Evolutionary conservation across 2,888 invertebrate genomes (phyloP), one percentile per base, ranked within the genome.

Genomic region (Lithophane semibrunnea): DNA sequence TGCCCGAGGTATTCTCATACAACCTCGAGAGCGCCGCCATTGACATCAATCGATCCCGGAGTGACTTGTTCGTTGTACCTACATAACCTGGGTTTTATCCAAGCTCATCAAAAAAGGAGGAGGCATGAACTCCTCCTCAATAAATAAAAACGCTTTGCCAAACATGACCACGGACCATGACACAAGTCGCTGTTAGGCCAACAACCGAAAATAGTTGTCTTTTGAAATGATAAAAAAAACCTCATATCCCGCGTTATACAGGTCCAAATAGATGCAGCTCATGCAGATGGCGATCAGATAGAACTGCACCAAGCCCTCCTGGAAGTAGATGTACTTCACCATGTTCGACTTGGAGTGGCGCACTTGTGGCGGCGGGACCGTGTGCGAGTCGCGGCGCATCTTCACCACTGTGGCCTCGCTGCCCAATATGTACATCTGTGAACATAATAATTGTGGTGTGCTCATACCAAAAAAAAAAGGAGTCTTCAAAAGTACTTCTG

Each of bases 231-330:
- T 56, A 10, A 12, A 29, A 21, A 18, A 9, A 44, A 89, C 88
- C 85, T 89, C 92, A 76, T 93, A 95, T 1, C 95, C 95, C 0
- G 94, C 94, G 65, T 95, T 96, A 77, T 94, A 95, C 2, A 94
- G 81, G 76, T 95, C 95, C 1, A 87, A 79, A 73, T 92, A 94
- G 5, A 95, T 87, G 77, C 94, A 93, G 0, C 87, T 68, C n/a
- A 94, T 64, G 8, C 92, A 93, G 4, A 95, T 83, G 5, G 90
- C 44, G 67, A 94, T 93, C 29, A 95, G 78, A 76, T 93, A 95
- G 37, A 91, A 80, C 69, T 93, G 92, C 3, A 94, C 60, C 18
- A 87, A 29, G 5, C 87, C 88, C 68, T 92, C 92, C n/a, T 90
- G 89, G 75, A 88, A 86, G 79, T 90, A 91, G 24, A 93, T 84